These are phyloP conservation scores for Drosophila albomicans DNA, from an alignment of 1,140 invertebrate genomes.

Conservation along the genomic window DNA sequence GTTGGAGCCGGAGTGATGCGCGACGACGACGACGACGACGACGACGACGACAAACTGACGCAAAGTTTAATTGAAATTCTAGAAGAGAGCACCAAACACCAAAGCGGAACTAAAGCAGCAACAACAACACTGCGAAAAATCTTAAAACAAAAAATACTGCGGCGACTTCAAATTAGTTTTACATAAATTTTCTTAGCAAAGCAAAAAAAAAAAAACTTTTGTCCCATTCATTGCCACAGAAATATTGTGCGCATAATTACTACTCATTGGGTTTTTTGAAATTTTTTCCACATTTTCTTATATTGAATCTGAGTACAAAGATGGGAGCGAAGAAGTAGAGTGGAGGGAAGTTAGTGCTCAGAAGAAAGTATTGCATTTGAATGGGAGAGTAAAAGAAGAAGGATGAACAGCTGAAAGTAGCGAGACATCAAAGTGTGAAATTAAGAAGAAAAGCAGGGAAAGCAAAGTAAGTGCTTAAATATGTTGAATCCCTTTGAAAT, in stretches of 20 bases:
- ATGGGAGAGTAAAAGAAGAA: too few relatives aligned
- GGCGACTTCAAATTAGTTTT: slow-evolving; percentile 73
- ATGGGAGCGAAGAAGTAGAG: neutral
- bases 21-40: slow-evolving; percentile 48
- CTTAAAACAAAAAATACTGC: slow-evolving; percentile 26
- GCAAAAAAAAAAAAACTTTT: slow-evolving; percentile 6
- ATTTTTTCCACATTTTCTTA: neutral
- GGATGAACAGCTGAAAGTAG: neutral
- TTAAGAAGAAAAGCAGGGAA: neutral
- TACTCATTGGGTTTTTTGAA: slow-evolving; percentile 20
- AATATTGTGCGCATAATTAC: slow-evolving; percentile 48
- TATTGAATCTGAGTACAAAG: neutral
- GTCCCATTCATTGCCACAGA: slow-evolving; percentile 24
- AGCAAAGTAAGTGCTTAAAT: neutral
- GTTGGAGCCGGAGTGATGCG: slow-evolving; percentile 33
- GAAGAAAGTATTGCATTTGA: neutral
- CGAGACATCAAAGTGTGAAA: neutral
- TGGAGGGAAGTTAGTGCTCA: neutral
- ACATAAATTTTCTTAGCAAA: slow-evolving; percentile 60
- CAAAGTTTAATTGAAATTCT: slow-evolving; percentile 81
- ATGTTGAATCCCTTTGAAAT: neutral
- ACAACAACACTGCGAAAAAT: slow-evolving; percentile 9
- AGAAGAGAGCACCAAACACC: slow-evolving; percentile 35
- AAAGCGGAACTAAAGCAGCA: slow-evolving; percentile 15
- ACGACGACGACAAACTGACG: slow-evolving; percentile 67